Evolutionary conservation across 2,888 invertebrate genomes (phyloP).

Genomic region (Carcina quercana): DNA sequence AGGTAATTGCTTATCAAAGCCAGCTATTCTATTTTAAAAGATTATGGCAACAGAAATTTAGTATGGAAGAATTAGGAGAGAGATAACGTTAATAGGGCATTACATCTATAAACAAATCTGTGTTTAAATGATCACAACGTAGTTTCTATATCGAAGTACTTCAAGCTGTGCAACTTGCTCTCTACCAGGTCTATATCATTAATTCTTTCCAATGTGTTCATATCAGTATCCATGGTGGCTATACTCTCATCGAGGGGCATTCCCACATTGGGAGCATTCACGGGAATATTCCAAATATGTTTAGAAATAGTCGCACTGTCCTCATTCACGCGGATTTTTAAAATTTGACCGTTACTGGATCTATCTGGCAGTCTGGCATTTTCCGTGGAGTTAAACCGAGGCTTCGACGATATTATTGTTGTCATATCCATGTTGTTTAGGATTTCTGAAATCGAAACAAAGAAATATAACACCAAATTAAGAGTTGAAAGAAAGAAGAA

Average conservation of each 20-base stretch:
- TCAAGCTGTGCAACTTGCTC: slow-evolving; percentile 49
- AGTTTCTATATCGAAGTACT: slow-evolving; percentile 46
- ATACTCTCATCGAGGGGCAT: slow-evolving; percentile 26
- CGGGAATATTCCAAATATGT: slow-evolving; percentile 40
- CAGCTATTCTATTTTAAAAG: too few species aligned
- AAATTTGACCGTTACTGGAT: slow-evolving; percentile 9
- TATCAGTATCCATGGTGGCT: slow-evolving; percentile 28
- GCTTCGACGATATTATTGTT: slow-evolving; percentile 25
- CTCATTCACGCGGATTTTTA: slow-evolving; percentile 32
- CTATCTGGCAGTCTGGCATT: background rate
- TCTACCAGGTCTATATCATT: slow-evolving; percentile 58
- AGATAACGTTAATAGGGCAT: too few species aligned
- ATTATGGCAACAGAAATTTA: too few species aligned
- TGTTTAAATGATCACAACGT: too few species aligned
- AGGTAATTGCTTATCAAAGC: too few species aligned
- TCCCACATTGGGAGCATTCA: slow-evolving; percentile 27
- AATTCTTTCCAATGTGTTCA: slow-evolving; percentile 59
- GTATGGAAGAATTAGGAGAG: too few species aligned
- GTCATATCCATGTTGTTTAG: slow-evolving; percentile 57
- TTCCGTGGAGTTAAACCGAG: slow-evolving; percentile 1
- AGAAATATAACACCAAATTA: too few species aligned
- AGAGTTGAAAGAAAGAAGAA: too few species aligned
- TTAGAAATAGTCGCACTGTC: slow-evolving; percentile 30
- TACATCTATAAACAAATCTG: too few species aligned
- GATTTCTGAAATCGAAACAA: slow-evolving; percentile 41